Base-by-base conservation (phyloP, 2,113 vertebrate genomes). In the Crypturellus undulatus region DNA sequence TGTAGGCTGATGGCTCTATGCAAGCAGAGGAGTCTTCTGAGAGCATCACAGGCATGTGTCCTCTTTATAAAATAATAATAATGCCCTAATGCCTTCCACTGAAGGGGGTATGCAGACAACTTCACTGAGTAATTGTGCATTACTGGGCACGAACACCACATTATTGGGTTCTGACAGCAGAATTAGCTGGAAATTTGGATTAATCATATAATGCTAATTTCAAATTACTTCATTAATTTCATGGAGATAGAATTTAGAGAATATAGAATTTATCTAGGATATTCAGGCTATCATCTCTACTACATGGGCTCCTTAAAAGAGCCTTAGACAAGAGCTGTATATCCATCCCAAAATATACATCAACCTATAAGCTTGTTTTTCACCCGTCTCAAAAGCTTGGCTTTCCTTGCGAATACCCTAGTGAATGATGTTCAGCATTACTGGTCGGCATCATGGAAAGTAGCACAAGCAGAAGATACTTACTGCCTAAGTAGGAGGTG, bases 21-120 rank as follows among this genome's bases (percentile, higher is more conserved):
- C 26, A 88, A 70, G 59, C 25, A 79, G 21, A 72, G 64, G 17
- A 38, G 49, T 6, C 34, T 15, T 71, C 69, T 52, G 88, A 28
- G 14, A 36, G 5, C 34, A 80, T 34, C 4, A 1, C 24, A 59
- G 24, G 13, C 40, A 72, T 34, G 22, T 59, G 15, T 25, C 26
- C 68, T 52, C 7, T n/a, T 43, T 49, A 21, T 72, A 79, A 86
- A 40, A 58, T 51, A 65, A 13, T 54, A 59, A 75, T 42, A 79
- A 60, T 68, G 11, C 47, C 52, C 34, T 65, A 81, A 59, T 84
- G 78, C 18, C 30, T 76, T 58, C 71, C 54, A 47, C 20, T 26
- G 72, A 54, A 79, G 58, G 10, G 22, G 26, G 26, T 51, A 4
- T 7, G 52, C 0, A 3, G 34, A 24, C 0, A 0, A 11, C 42